These are phyloP conservation scores for Malacoraja senta DNA, from an alignment of 2,797 vertebrate genomes.

Conservation along the genomic window DNA sequence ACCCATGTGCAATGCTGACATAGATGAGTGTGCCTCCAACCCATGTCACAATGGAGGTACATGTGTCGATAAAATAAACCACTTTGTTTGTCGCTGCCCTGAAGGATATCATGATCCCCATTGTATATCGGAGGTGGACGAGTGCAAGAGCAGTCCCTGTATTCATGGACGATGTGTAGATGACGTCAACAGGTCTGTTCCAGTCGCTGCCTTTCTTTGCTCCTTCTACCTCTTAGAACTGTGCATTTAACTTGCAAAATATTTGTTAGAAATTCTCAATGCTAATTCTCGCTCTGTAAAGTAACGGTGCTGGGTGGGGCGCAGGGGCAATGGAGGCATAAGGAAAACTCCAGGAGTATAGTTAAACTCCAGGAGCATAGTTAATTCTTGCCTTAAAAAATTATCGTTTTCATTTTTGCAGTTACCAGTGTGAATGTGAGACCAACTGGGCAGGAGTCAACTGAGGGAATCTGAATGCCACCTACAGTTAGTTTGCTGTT, in stretches of 20 bases:
- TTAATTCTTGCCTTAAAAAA: too few relatives aligned
- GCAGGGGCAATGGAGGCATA: too few relatives aligned
- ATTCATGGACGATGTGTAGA: conserved; percentile 74
- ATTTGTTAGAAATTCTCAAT: too few relatives aligned
- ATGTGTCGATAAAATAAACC: conserved; percentile 70
- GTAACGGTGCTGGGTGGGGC: background rate
- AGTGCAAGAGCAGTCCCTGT: conserved; percentile 74
- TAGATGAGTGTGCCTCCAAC: conserved; percentile 78
- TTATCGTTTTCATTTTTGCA: conserved; percentile 47
- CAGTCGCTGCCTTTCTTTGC: background rate
- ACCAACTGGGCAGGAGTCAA: too few relatives aligned
- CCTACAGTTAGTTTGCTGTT: background rate
- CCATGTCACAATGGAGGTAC: conserved; percentile 83
- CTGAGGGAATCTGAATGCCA: background rate
- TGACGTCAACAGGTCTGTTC: conserved; percentile 64
- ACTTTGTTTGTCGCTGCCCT: conserved; percentile 74
- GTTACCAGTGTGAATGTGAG: conserved; percentile 66
- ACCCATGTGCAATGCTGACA: conserved; percentile 68
- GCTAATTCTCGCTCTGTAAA: too few relatives aligned
- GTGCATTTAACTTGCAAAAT: background rate
- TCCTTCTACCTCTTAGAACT: background rate
- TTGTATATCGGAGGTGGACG: conserved; percentile 76
- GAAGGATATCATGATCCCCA: conserved; percentile 71
- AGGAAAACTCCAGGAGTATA: too few relatives aligned
- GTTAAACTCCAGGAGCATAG: too few relatives aligned